Percentiles rank a stretch among this genome's conserved stretches.
phyloP scores from a whole-genome alignment of 2,888 invertebrate species.

The Mimachlamys varia region DNA sequence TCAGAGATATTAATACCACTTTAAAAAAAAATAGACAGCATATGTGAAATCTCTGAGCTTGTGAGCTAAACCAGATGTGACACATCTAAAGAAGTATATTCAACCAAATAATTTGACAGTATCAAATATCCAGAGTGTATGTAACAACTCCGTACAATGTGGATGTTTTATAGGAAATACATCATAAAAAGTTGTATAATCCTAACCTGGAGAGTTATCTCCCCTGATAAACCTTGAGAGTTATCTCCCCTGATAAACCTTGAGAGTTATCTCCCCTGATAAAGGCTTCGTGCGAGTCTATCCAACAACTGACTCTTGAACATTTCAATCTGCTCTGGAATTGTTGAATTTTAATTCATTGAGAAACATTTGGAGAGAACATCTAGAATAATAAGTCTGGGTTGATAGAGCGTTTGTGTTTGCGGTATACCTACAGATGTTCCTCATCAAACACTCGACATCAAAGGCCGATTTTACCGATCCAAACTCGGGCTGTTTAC shows the following conservation, averaged over 20 bases:
- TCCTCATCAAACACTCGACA: neutral
- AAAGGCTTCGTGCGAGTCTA: neutral
- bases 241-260: neutral
- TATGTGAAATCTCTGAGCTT: neutral
- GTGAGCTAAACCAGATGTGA: neutral
- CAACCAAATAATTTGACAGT: neutral
- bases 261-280: neutral
- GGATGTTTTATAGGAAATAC: neutral
- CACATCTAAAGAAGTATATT: neutral
- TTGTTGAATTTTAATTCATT: neutral
- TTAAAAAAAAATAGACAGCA: neutral
- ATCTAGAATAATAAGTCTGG: neutral
- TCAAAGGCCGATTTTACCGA: neutral
- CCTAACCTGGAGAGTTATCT: neutral
- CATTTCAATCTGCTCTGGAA: neutral
- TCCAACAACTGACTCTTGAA: neutral
- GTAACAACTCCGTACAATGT: neutral
- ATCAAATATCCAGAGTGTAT: neutral
- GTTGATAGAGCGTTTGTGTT: neutral
- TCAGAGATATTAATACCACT: conserved; percentile 17
- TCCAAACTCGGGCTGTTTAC: neutral
- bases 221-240: neutral
- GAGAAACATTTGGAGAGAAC: neutral
- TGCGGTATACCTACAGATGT: conserved; percentile 8
- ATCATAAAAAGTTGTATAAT: neutral